These are phyloP conservation scores for Pelecanoides urinatrix DNA, from an alignment of 2,113 vertebrate genomes.

Conservation along the genomic window DNA sequence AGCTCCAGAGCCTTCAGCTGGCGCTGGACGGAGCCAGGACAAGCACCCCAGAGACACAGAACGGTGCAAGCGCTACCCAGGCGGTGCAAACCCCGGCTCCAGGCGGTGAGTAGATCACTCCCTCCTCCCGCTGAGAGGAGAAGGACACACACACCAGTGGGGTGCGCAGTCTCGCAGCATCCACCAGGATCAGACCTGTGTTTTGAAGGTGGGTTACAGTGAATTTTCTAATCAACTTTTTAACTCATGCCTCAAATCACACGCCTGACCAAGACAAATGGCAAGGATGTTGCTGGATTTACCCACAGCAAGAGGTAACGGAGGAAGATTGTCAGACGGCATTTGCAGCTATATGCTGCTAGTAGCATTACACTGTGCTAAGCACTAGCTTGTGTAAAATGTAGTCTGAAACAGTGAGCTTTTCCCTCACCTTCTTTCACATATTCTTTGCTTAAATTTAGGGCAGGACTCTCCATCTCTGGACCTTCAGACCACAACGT, in stretches of 20 bases:
- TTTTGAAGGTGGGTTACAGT: not conserved
- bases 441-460: not conserved
- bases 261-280: not conserved
- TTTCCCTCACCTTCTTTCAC: not conserved
- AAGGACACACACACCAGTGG: not conserved
- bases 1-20: conserved; percentile 74
- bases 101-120: conserved; percentile 22
- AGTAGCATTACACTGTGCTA: not conserved
- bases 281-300: not conserved
- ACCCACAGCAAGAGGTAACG: not conserved
- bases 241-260: not conserved
- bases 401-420: not conserved
- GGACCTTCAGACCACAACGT: not conserved
- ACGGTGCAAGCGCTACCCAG: not conserved
- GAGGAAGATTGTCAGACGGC: not conserved
- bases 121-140: not conserved
- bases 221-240: not conserved
- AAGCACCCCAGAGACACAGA: not conserved
- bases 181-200: not conserved
- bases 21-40: conserved; percentile 70
- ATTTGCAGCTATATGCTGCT: not conserved
- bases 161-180: not conserved
- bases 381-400: not conserved
- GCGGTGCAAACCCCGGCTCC: not conserved
- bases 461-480: not conserved